Evolutionary conservation across 2,888 invertebrate species (phyloP), one percentile per base, ranked within the genome.

Genomic region (Cosmorhoe ocellata): DNA sequence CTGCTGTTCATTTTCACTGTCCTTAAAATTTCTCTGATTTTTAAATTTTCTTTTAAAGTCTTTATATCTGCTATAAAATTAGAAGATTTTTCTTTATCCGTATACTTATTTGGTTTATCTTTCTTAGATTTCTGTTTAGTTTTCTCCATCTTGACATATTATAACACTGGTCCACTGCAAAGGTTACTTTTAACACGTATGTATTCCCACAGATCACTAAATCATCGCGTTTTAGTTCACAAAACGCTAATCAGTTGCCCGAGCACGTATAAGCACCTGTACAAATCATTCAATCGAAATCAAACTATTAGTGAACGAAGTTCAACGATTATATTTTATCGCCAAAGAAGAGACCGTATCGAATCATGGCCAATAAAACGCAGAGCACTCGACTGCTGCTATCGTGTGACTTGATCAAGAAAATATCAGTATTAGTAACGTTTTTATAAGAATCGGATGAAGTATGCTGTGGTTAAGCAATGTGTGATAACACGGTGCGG

Each of bases 1-100:
- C 85, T 86, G 40, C 81, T 87, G 38, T 83, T 88, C 80, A 87
- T 87, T 74, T 87, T 89, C 0, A 88, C 89, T 6, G 80, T 85
- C 56, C 84, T 71, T 37, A 89, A 70, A 49, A 88, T 86, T 59
- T 88, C 86, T 53, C 80, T 85, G 40, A 88, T 86, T 76, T 86
- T 87, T 0, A 84, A 64, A 61, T 85, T 87, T 63, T 87, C 89
- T 58, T 82, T 86, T 5, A 85, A 74, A 28, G 76, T 74, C 59
- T 83, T 89, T 0, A 84, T 75, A 44, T 89, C 89, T 6, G 75
- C 65, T 45, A 74, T 76, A 55, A 78, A 78, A n/a, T 70, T 51
- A 1, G 71, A 60, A 12, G 73, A 55, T 58, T 77, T 81, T 11
- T 80, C 81, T 56, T 74, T 81, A 34, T 76, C 75, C 0, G 67